Conservation (phyloP, 2,797 vertebrate species). For the Tapera naevia region DNA sequence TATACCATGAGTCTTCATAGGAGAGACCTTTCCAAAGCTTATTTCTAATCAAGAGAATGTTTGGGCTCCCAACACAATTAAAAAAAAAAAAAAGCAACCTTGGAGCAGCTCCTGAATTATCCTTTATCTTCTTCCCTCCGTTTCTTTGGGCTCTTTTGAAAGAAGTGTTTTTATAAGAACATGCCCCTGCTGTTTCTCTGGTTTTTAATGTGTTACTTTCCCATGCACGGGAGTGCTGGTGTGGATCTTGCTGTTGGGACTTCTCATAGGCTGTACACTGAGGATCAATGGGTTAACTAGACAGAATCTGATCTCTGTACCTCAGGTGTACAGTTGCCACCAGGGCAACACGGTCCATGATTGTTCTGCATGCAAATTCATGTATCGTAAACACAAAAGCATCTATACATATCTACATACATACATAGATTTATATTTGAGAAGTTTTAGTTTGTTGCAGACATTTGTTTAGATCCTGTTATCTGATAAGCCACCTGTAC, state of each 20-base stretch:
- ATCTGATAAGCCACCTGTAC: neutral
- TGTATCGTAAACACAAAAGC: neutral
- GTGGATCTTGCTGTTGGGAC: neutral
- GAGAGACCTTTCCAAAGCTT: neutral
- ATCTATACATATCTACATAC: fast-evolving
- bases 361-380: neutral
- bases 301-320: neutral
- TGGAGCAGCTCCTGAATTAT: neutral
- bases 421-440: neutral
- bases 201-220: neutral
- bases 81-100: neutral
- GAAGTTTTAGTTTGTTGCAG: neutral
- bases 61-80: neutral
- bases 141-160: neutral
- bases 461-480: neutral
- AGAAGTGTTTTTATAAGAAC: neutral
- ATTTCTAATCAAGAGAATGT: neutral
- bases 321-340: neutral
- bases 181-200: neutral
- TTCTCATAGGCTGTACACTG: neutral
- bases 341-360: neutral
- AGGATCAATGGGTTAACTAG: neutral
- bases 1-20: neutral
- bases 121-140: neutral
- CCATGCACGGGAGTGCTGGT: neutral